Conservation (phyloP, 2,113 vertebrate genomes). For the Poeciliopsis turrubarensis region DNA sequence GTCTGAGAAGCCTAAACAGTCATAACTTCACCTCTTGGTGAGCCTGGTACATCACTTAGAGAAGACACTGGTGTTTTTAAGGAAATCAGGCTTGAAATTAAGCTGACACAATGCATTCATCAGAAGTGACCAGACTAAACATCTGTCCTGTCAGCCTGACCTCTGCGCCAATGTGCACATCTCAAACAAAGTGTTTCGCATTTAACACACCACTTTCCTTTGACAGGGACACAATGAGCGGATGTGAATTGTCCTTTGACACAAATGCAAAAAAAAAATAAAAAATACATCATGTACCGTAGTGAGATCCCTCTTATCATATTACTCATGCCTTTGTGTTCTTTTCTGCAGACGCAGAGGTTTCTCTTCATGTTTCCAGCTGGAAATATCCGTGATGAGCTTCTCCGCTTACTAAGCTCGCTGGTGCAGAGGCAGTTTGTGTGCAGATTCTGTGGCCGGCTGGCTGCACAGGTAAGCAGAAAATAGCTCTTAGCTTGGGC, state of each 20-base stretch:
- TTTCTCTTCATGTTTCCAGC: conserved; percentile 72
- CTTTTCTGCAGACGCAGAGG: conserved; percentile 65
- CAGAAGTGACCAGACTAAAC: conserved; percentile 49
- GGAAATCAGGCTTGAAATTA: conserved; percentile 9
- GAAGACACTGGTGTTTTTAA: conserved; percentile 17
- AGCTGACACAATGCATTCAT: conserved; percentile 21
- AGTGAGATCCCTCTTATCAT: conserved; percentile 57
- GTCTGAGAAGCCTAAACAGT: conserved; percentile 34
- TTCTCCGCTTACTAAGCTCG: conserved; percentile 64
- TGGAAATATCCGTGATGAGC: conserved; percentile 71
- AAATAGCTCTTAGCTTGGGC: conserved; percentile 71
- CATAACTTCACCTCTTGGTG: conserved; percentile 15
- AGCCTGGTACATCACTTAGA: conserved; percentile 1
- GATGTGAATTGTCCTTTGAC: conserved; percentile 50
- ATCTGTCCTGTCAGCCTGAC: conserved; percentile 52
- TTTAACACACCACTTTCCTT: conserved; percentile 46
- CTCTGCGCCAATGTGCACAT: conserved; percentile 41
- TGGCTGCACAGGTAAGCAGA: conserved; percentile 79
- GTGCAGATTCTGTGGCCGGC: conserved; percentile 67
- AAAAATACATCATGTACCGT: conserved; percentile 42
- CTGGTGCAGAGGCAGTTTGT: conserved; percentile 65
- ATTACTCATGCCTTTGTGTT: conserved; percentile 70
- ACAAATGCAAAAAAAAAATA: conserved; percentile 57
- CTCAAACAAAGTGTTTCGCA: conserved; percentile 34
- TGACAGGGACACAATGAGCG: conserved; percentile 61